A percentile compares a stretch with the other conserved stretches of the same genome.
phyloP scores from a whole-genome alignment of 2,113 vertebrate species.

The Alligator mississippiensis region DNA sequence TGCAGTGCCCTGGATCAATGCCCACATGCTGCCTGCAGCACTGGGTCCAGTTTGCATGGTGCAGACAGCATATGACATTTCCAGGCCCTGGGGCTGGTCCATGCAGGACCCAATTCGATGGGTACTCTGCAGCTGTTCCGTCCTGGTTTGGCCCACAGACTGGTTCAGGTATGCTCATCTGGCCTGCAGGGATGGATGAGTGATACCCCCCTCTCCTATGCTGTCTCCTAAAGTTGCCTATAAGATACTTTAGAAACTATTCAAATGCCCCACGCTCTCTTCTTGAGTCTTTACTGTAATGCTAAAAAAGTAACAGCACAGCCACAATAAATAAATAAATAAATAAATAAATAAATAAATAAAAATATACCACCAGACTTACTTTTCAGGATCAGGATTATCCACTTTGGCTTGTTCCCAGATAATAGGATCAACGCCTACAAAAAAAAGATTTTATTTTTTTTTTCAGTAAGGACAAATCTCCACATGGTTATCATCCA shows the following conservation, averaged over 20 bases:
- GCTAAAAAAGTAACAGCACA: background rate
- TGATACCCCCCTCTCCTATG: background rate
- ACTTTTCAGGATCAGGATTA: constrained; percentile 98
- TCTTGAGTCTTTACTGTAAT: background rate
- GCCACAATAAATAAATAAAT: background rate
- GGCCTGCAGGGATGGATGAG: too few relatives aligned
- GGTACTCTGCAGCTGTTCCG: too few relatives aligned
- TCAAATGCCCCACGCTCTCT: too few relatives aligned
- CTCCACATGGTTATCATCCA: background rate
- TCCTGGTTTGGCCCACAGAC: too few relatives aligned
- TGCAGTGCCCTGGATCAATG: too few relatives aligned
- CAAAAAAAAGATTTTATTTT: background rate
- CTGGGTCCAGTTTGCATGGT: too few relatives aligned
- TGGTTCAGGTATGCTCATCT: too few relatives aligned
- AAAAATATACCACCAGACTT: constrained; percentile 51
- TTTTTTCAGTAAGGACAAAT: background rate
- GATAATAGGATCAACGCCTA: constrained; percentile 97
- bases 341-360: background rate
- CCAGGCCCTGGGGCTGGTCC: too few relatives aligned
- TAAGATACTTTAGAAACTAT: background rate
- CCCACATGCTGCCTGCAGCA: too few relatives aligned
- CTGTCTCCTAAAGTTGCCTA: background rate
- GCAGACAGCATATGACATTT: too few relatives aligned
- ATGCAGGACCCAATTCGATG: too few relatives aligned
- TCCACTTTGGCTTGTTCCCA: constrained; percentile 99